Evolutionary conservation across 2,797 vertebrate species (phyloP).

Genomic region (Arnoldichthys spilopterus): DNA sequence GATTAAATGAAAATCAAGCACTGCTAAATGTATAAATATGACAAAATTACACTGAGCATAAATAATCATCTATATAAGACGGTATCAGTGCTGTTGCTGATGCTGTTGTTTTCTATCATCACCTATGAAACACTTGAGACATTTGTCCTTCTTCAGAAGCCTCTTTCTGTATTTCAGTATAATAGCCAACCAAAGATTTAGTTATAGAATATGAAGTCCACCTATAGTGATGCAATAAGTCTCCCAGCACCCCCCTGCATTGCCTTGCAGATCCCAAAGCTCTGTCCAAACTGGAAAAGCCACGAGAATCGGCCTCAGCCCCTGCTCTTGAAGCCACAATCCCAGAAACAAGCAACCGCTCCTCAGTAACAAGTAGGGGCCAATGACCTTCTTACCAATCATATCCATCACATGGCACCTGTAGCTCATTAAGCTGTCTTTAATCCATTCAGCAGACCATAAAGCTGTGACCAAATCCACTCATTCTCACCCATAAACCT

Average conservation of each 20-base stretch:
- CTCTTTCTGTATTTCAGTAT: too few relatives aligned
- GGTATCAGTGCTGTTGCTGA: too few relatives aligned
- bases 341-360: conserved; percentile 93
- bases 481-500: conserved; percentile 23
- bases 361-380: conserved; percentile 93
- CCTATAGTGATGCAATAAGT: conserved; percentile 8
- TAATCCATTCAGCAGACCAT: conserved; percentile 10
- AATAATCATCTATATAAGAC: neutral
- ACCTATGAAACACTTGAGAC: conserved; percentile 35
- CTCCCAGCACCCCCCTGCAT: conserved; percentile 64
- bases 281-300: conserved; percentile 93
- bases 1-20: neutral
- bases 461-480: conserved; percentile 7
- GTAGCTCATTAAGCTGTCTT: conserved; percentile 27
- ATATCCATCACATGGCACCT: conserved; percentile 11
- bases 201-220: neutral
- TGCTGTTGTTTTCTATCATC: neutral
- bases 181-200: neutral
- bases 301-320: conserved; percentile 93
- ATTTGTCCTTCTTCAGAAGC: neutral
- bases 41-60: neutral
- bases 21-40: neutral
- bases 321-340: conserved; percentile 91
- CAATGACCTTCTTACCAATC: conserved; percentile 49
- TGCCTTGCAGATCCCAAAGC: conserved; percentile 88